Evolutionary conservation across 2,113 vertebrate species (phyloP), one percentile per base, ranked within the genome.

Genomic region (Tringa solitaria): DNA sequence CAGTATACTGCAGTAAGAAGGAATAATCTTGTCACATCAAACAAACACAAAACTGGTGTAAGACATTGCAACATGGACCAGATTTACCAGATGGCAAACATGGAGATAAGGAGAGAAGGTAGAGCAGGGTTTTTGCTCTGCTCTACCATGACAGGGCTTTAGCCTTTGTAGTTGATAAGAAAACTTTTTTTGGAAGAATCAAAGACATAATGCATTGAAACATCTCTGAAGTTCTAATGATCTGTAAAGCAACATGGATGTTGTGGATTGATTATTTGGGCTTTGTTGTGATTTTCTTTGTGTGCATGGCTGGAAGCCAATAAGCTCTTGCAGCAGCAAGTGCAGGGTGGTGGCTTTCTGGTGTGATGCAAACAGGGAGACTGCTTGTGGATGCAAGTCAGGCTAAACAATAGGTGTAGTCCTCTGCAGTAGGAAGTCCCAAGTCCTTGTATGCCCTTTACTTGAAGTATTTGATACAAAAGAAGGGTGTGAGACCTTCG

Each of bases 1-100:
- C 87, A 82, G 90, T 94, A 94, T 93, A 94, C 63, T 94, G 81
- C 91, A 96, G 81, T 95, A 94, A 89, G 50, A 82, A 72, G 14
- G 48, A 94, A 91, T 76, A 85, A 73, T 73, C 77, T 61, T 75
- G 76, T 90, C 82, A 77, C 28, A 73, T 84, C 73, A 82, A 21
- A 54, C 37, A 57, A 14, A 64, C 54, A 39, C 6, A n/a, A 6
- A 92, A 85, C 28, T 79, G 35, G 43, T 78, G 10, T 35, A 75
- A 65, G n/a, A 64, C 22, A 35, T 68, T 82, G 30, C 26, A 93
- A 78, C 24, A 35, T 51, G 63, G 67, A 77, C 35, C 11, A 53
- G 32, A 51, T 84, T 75, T 54, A 67, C 4, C 6, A 37, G 15
- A 43, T 73, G 8, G 12, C 2, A 8, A 87, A 5, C 17, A 23